Conservation (phyloP, 2,113 vertebrate species). For the Poeciliopsis prolifica region DNA sequence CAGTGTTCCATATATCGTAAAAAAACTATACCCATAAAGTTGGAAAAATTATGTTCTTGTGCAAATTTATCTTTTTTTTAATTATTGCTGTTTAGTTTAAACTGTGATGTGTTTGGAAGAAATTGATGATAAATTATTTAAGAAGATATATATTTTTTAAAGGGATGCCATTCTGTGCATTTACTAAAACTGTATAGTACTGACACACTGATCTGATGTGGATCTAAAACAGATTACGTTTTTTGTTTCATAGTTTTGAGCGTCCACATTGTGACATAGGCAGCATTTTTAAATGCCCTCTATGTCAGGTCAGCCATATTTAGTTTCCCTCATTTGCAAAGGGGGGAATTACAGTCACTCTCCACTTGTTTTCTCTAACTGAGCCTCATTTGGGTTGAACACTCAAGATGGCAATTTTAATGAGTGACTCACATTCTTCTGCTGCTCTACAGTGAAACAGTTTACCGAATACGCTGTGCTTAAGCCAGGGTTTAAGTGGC, state of each 20-base stretch:
- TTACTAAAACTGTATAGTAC: not conserved
- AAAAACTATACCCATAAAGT: not conserved
- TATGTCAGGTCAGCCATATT: slow-evolving; percentile 69
- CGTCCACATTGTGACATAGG: not conserved
- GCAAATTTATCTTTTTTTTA: not conserved
- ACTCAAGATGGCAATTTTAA: slow-evolving; percentile 42
- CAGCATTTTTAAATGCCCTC: slow-evolving; percentile 38
- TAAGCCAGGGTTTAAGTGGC: not conserved
- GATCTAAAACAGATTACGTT: not conserved
- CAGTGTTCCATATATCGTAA: not conserved
- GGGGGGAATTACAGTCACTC: slow-evolving; percentile 46
- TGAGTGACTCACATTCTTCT: slow-evolving; percentile 3
- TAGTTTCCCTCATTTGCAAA: slow-evolving; percentile 40
- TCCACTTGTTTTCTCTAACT: not conserved
- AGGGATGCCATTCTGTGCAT: not conserved
- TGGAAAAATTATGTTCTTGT: not conserved
- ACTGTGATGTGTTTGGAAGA: not conserved
- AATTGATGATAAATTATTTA: not conserved
- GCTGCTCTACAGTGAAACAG: slow-evolving; percentile 11
- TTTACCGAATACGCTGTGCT: not conserved
- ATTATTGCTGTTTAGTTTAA: not conserved
- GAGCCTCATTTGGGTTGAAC: slow-evolving; percentile 24
- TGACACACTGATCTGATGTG: not conserved
- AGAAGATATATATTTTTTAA: not conserved
- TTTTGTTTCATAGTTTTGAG: not conserved